Evolutionary conservation across 2,797 vertebrate species (phyloP).

Genomic region (Liasis olivaceus): DNA sequence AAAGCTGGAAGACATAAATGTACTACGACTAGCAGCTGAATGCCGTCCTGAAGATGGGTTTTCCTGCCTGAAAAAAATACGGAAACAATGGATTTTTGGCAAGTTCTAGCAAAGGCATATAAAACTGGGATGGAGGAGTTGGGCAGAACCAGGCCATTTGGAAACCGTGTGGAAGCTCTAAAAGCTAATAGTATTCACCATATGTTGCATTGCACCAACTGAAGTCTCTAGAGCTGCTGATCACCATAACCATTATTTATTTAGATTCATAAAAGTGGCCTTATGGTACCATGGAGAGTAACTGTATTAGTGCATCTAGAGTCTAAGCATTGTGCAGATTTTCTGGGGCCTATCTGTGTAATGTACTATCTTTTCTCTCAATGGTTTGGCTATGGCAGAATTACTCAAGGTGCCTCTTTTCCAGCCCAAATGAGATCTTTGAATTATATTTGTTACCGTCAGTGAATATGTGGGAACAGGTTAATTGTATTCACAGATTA

Average conservation of each 20-base stretch:
- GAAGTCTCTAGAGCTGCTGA: not conserved
- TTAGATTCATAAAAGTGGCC: conserved; percentile 1
- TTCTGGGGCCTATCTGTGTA: not conserved
- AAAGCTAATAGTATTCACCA: conserved; percentile 38
- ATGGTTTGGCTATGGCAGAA: too few relatives aligned
- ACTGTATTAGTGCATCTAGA: not conserved
- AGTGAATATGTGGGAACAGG: too few relatives aligned
- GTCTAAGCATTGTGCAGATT: not conserved
- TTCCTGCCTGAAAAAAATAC: too few relatives aligned
- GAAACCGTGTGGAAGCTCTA: conserved; percentile 8
- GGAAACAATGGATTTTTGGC: too few relatives aligned
- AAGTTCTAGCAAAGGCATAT: not conserved
- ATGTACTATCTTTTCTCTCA: too few relatives aligned
- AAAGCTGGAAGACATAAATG: too few relatives aligned
- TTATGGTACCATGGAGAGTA: not conserved
- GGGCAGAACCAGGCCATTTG: conserved; percentile 30
- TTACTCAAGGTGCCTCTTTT: too few relatives aligned
- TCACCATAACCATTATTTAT: conserved; percentile 18
- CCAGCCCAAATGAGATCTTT: too few relatives aligned
- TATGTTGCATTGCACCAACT: not conserved
- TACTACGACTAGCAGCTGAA: too few relatives aligned
- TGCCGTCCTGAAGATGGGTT: too few relatives aligned
- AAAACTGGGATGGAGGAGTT: not conserved
- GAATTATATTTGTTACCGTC: too few relatives aligned
- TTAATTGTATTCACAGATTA: too few relatives aligned